Base-by-base conservation (phyloP, 2,888 invertebrate genomes). In the Tipula confusa region DNA sequence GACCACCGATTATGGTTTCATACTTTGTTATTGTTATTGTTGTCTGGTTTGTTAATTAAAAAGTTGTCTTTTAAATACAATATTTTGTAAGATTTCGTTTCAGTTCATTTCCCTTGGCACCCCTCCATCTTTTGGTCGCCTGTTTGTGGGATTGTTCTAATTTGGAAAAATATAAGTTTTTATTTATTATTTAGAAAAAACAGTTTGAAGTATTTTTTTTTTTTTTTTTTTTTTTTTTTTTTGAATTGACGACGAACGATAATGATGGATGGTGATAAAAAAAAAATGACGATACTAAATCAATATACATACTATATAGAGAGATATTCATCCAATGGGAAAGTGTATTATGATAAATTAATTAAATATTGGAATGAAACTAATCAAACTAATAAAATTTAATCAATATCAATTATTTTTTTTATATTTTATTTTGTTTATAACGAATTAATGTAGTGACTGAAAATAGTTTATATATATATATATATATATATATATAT, bases 1-100 rank as follows among this genome's bases (percentile, higher is more conserved):
- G 64, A 64, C 64, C 64, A 64, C 64, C 64, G 64, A 64, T 64
- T 64, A 64, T 64, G 64, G 64, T 64, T 64, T 64, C 64, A 64
- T 18, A n/a, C n/a, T 64, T 64, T 64, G 64, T 24, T 64, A 1
- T 64, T 64, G 24, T 24, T 64, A 64, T 64, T 64, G 64, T 64
- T 64, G 64, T 64, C 64, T 64, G 64, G 64, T 64, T 64, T 64
- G 64, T 64, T 64, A 64, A 64, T 64, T 64, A 64, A 64, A 64
- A 64, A 64, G 64, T 64, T 64, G 64, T 64, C 64, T 64, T 64
- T 64, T 64, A 64, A 64, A 64, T 64, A 64, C 9, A 43, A 64
- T 64, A 9, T 64, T 64, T 64, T 64, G 13, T 64, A 64, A 64
- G 64, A 64, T 64, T 64, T 64, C 64, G 13, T 64, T 64, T 64